Percentiles rank a stretch among this genome's conserved stretches.
phyloP scores from a whole-genome alignment of 1,140 invertebrate genomes.

The Adelges cooleyi region DNA sequence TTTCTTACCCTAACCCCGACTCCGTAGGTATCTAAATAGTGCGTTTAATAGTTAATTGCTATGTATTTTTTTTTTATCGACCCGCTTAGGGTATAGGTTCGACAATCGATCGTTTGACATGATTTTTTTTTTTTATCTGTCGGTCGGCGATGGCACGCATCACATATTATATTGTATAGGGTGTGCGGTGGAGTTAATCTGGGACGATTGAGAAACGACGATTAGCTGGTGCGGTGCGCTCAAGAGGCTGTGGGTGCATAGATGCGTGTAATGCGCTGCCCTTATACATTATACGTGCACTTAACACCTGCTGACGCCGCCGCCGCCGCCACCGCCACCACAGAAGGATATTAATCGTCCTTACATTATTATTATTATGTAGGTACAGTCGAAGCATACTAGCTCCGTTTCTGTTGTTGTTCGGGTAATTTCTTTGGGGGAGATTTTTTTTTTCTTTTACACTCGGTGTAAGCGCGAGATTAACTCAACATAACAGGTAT shows the following conservation, averaged over 20 bases:
- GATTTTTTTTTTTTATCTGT: no score
- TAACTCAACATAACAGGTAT: constrained; percentile 2
- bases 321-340: constrained; percentile 6
- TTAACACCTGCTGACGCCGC: constrained; percentile 16
- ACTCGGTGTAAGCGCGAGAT: not conserved
- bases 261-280: constrained; percentile 21
- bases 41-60: no score
- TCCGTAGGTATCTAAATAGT: no score
- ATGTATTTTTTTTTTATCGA: no score
- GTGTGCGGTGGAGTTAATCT: no score
- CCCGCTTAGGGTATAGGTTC: no score
- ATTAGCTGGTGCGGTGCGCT: constrained; percentile 1
- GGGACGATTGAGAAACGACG: not conserved
- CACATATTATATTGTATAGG: no score
- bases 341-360: constrained; percentile 23
- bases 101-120: no score
- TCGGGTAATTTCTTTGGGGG: not conserved
- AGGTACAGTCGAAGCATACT: no score
- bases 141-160: no score
- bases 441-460: not conserved
- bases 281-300: not conserved
- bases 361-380: not conserved
- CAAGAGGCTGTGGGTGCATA: constrained; percentile 12
- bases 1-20: no score
- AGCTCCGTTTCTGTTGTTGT: not conserved